phyloP scores from a whole-genome alignment of 2,797 vertebrate genomes.

The Takifugu ocellatus region DNA sequence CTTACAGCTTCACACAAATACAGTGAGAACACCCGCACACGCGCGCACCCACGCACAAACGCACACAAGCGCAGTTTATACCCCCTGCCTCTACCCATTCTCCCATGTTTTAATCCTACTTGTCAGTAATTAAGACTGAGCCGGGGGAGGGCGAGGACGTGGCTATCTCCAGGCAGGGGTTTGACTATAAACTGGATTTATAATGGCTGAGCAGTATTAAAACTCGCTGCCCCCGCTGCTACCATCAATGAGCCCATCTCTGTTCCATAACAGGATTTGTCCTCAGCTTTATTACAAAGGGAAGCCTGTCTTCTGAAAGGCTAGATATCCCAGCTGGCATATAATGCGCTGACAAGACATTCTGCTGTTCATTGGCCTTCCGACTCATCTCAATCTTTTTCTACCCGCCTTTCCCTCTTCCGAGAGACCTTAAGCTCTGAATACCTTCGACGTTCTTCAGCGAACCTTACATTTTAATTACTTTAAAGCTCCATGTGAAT shows the following conservation, averaged over 20 bases:
- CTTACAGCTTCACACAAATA: constrained; percentile 21
- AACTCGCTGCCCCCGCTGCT: constrained; percentile 81
- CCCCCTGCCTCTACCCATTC: constrained; percentile 51
- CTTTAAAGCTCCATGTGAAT: constrained; percentile 24
- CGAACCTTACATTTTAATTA: constrained; percentile 10
- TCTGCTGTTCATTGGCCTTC: constrained; percentile 49
- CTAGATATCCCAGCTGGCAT: constrained; percentile 66
- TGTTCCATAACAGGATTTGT: constrained; percentile 86
- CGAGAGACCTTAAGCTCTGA: constrained; percentile 22
- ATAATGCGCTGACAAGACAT: constrained; percentile 74
- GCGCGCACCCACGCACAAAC: constrained; percentile 11
- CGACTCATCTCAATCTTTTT: constrained; percentile 19
- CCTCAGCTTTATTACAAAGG: constrained; percentile 85
- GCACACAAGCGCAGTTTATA: constrained; percentile 10
- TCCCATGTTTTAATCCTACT: constrained; percentile 89
- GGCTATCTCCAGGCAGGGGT: constrained; percentile 72
- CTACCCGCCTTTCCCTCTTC: not conserved
- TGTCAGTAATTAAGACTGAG: constrained; percentile 89
- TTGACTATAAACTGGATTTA: constrained; percentile 89
- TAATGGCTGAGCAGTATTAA: constrained; percentile 84
- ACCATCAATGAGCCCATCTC: constrained; percentile 81
- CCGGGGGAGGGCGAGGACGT: constrained; percentile 72
- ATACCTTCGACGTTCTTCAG: constrained; percentile 21
- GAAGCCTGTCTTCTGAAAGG: constrained; percentile 77
- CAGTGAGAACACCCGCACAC: constrained; percentile 24